Evolutionary conservation across 2,113 vertebrate genomes (phyloP).

Genomic region (Rutilus rutilus): DNA sequence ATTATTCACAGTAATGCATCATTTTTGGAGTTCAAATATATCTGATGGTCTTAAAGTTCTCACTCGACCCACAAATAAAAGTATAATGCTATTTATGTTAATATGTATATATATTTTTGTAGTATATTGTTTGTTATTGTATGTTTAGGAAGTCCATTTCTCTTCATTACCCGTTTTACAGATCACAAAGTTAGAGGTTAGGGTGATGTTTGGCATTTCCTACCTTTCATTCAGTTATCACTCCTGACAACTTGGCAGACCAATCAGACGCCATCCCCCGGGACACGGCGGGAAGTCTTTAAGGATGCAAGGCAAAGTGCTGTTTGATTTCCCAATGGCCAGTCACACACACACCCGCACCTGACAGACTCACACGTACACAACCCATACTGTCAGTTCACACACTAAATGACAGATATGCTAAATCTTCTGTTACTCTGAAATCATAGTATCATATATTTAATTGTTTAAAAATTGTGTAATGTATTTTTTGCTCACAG

Average conservation of each 20-base stretch:
- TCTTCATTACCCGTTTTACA: constrained; percentile 6
- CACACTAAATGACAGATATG: constrained; percentile 34
- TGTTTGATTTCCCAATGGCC: constrained; percentile 83
- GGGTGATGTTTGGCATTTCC: constrained; percentile 51
- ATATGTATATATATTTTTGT: background rate
- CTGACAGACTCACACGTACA: constrained; percentile 1
- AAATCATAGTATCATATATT: background rate
- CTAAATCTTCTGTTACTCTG: background rate
- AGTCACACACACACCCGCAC: constrained; percentile 29
- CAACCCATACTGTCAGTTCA: constrained; percentile 22
- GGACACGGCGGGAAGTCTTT: constrained; percentile 80
- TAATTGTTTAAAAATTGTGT: background rate
- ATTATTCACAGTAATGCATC: background rate
- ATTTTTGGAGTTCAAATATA: background rate
- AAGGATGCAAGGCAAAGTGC: constrained; percentile 84
- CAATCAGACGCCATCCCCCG: constrained; percentile 77
- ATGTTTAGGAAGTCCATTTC: background rate
- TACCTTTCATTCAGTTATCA: constrained; percentile 78
- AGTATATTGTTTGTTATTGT: background rate
- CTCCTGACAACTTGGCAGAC: constrained; percentile 75
- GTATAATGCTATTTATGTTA: too few species aligned
- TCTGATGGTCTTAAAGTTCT: background rate
- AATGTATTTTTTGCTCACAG: background rate
- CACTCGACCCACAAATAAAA: too few species aligned
- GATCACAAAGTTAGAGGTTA: constrained; percentile 54